Percentiles rank a stretch among this genome's conserved stretches.
phyloP scores from a whole-genome alignment of 2,113 vertebrate genomes.

The Anser cygnoides region DNA sequence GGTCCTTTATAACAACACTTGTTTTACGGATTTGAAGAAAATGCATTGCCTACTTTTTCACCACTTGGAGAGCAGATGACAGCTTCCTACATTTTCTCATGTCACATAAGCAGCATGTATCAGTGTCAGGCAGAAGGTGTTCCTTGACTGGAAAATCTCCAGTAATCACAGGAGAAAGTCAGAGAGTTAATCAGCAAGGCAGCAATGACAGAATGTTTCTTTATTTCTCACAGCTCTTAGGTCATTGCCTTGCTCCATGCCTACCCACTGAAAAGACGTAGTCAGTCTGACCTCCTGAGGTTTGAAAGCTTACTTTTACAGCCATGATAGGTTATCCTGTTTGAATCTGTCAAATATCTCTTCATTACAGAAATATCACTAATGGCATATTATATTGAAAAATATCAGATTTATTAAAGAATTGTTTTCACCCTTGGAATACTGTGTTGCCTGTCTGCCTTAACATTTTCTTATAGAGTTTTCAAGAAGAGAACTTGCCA shows the following conservation, averaged over 20 bases:
- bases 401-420: not conserved
- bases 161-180: slow-evolving; percentile 51
- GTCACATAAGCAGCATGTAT: slow-evolving; percentile 24
- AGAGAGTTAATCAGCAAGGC: slow-evolving; percentile 53
- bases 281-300: slow-evolving; percentile 44
- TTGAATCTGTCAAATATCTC: slow-evolving; percentile 18
- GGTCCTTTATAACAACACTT: not conserved
- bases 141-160: slow-evolving; percentile 54
- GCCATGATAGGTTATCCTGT: not conserved
- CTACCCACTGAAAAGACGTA: slow-evolving; percentile 31
- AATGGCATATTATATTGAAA: not conserved
- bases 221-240: slow-evolving; percentile 43
- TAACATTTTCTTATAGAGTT: not conserved
- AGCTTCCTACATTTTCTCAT: slow-evolving; percentile 30
- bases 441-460: not conserved
- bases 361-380: slow-evolving; percentile 23
- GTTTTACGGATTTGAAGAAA: not conserved
- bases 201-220: slow-evolving; percentile 35
- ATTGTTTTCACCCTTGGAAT: not conserved
- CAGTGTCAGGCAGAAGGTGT: slow-evolving; percentile 41
- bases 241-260: slow-evolving; percentile 48
- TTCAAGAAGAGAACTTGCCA: not conserved
- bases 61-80: not conserved
- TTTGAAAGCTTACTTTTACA: slow-evolving; percentile 40
- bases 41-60: not conserved